phyloP scores from a whole-genome alignment of 2,113 vertebrate genomes.

The Excalfactoria chinensis region DNA sequence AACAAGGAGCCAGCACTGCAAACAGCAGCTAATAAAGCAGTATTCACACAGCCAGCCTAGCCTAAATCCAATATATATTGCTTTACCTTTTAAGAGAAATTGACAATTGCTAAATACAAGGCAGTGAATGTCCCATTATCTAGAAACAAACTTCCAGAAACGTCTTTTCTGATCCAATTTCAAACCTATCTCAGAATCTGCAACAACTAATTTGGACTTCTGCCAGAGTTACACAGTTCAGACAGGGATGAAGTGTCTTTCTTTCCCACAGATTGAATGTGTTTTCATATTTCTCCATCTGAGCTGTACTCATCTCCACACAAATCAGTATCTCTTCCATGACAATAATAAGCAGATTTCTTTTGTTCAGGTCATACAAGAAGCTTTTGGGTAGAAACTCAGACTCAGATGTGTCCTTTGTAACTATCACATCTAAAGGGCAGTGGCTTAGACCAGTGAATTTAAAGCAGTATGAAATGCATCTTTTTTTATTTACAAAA shows the following conservation, averaged over 20 bases:
- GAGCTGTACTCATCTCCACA: background rate
- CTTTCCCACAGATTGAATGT: background rate
- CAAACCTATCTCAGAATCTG: background rate
- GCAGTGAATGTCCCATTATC: background rate
- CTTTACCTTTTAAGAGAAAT: background rate
- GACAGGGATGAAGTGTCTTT: background rate
- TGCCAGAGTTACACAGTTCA: background rate
- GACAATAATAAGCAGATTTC: background rate
- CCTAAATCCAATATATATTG: background rate
- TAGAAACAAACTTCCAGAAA: background rate
- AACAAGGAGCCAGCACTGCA: background rate
- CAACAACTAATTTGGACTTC: accelerated
- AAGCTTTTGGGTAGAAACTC: background rate
- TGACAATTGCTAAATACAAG: background rate
- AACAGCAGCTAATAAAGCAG: background rate
- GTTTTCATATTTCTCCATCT: background rate
- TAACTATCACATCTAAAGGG: background rate
- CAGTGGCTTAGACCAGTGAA: background rate
- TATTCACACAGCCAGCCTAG: background rate
- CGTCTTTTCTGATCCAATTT: background rate
- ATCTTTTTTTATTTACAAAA: slow-evolving; percentile 9
- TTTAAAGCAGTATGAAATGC: background rate
- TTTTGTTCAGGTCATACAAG: accelerated
- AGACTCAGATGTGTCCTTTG: background rate
- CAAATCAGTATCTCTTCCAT: background rate